Evolutionary conservation across 2,888 invertebrate genomes (phyloP).

Genomic region (Pandemis cinnamomeana): DNA sequence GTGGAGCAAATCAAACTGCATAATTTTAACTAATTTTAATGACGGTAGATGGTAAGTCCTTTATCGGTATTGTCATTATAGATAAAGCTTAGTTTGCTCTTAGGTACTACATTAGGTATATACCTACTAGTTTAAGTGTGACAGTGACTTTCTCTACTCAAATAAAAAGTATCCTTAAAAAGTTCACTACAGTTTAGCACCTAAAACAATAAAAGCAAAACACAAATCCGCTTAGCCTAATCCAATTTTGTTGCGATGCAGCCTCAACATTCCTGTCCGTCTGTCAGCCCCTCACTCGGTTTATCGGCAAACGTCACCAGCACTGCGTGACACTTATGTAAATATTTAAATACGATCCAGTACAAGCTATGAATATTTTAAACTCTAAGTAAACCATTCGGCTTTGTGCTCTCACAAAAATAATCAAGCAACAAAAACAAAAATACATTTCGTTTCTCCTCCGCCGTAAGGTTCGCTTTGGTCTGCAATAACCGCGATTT

Average conservation of each 20-base stretch:
- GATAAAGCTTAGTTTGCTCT: too few relatives aligned
- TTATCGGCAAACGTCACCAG: conserved; percentile 82
- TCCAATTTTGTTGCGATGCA: conserved; percentile 48
- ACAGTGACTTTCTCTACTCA: too few relatives aligned
- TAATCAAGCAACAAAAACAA: conserved; percentile 66
- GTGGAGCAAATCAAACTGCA: too few relatives aligned
- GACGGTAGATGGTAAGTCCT: too few relatives aligned
- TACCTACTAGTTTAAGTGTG: too few relatives aligned
- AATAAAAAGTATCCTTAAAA: too few relatives aligned
- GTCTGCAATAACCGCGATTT: conserved; percentile 51
- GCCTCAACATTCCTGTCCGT: conserved; percentile 36
- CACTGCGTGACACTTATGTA: conserved; percentile 85
- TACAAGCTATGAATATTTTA: conserved; percentile 86
- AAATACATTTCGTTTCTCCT: conserved; percentile 60
- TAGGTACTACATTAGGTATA: too few relatives aligned
- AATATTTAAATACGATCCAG: conserved; percentile 86
- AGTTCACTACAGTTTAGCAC: background rate
- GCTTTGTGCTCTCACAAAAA: conserved; percentile 71
- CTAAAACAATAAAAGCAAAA: conserved; percentile 6
- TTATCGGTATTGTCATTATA: too few relatives aligned
- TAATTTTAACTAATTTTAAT: too few relatives aligned
- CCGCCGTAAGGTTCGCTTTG: conserved; percentile 65
- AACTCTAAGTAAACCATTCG: conserved; percentile 82
- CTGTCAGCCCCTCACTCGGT: conserved; percentile 72
- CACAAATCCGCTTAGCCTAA: background rate